A percentile compares a stretch with the other conserved stretches of the same genome.
These are phyloP conservation scores for Stichodactyla helianthus DNA, from an alignment of 64 coral and sea anemone species.

Conservation along the genomic window DNA sequence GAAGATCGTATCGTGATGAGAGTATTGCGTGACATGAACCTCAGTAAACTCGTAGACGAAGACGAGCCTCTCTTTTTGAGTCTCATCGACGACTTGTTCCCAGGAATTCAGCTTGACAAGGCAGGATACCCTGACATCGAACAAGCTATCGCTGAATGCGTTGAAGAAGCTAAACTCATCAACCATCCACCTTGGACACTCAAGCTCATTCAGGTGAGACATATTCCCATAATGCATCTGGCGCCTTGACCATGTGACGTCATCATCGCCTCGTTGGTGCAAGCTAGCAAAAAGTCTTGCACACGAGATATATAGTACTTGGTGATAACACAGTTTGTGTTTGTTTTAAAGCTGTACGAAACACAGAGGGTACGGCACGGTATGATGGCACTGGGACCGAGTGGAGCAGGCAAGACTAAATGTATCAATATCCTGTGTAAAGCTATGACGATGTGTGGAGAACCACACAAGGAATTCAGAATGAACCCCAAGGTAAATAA, in stretches of 20 bases:
- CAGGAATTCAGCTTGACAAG: conserved; percentile 93
- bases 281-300: neutral
- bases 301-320: neutral
- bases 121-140: conserved; percentile 98
- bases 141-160: conserved; percentile 85
- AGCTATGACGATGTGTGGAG: conserved; percentile 92
- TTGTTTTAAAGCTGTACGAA: conserved; percentile 69
- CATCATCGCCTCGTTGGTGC: neutral
- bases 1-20: conserved; percentile 98
- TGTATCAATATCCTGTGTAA: conserved; percentile 98
- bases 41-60: conserved; percentile 97
- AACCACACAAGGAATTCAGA: conserved; percentile 85
- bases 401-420: conserved; percentile 96
- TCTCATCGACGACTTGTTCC: conserved; percentile 98
- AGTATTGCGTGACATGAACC: conserved; percentile 98
- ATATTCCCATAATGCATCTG: neutral
- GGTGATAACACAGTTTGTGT: neutral
- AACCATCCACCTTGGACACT: conserved; percentile 96
- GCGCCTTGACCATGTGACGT: neutral
- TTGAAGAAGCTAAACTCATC: conserved; percentile 96
- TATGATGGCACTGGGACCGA: conserved; percentile 97
- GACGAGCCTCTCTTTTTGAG: conserved; percentile 97
- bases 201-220: conserved; percentile 90
- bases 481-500: conserved; percentile 96
- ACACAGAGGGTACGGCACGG: conserved; percentile 97